Percentiles rank a stretch among this genome's conserved stretches.
These are phyloP conservation scores for Homarus americanus DNA, from an alignment of 1,140 invertebrate genomes.

Conservation along the genomic window DNA sequence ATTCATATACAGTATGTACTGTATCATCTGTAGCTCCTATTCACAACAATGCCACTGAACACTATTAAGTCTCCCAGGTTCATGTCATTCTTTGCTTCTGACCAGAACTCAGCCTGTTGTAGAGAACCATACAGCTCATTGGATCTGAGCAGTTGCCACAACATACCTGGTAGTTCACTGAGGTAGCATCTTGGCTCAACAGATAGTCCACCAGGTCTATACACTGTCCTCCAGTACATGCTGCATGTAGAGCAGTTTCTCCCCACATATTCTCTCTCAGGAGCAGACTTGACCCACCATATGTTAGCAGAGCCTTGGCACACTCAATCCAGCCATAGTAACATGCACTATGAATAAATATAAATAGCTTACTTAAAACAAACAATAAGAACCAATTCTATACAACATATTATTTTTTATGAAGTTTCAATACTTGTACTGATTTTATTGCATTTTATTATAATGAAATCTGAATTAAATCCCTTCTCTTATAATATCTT, in stretches of 20 bases:
- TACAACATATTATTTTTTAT: no score
- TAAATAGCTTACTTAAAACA: no score
- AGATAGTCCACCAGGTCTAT: constrained; percentile 79
- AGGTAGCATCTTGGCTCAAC: constrained; percentile 78
- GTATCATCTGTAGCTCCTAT: no score
- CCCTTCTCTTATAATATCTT: background rate
- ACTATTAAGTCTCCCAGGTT: no score
- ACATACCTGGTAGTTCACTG: constrained; percentile 78
- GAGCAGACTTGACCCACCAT: constrained; percentile 77
- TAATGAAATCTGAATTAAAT: background rate
- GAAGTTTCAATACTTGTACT: no score
- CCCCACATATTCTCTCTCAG: constrained; percentile 79
- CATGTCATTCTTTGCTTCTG: no score
- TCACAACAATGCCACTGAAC: no score
- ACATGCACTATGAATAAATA: constrained; percentile 77
- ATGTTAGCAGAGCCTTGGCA: constrained; percentile 78
- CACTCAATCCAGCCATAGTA: constrained; percentile 79
- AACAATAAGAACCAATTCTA: no score
- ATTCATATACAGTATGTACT: background rate
- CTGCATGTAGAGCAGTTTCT: constrained; percentile 80
- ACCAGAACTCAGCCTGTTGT: no score
- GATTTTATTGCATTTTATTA: no score
- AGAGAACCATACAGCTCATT: no score
- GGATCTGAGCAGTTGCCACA: background rate
- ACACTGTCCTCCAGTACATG: constrained; percentile 79